phyloP scores from a whole-genome alignment of 2,888 invertebrate genomes.

The Limnephilus lunatus region DNA sequence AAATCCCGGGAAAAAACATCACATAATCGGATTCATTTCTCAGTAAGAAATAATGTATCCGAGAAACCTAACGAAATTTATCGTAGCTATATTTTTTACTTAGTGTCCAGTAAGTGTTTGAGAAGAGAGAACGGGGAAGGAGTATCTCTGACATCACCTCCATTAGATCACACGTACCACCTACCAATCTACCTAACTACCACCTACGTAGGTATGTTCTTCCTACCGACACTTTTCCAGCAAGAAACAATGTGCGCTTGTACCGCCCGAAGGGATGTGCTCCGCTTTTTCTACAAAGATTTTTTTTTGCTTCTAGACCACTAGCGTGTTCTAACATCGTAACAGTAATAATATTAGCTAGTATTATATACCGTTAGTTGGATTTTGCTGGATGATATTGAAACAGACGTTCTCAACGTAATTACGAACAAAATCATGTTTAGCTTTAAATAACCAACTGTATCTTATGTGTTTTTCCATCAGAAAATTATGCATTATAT shows the following conservation, averaged over 20 bases:
- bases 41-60: conserved; percentile 21
- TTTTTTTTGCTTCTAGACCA: neutral
- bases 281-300: neutral
- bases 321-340: neutral
- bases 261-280: neutral
- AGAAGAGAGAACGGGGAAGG: neutral
- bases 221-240: neutral
- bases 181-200: neutral
- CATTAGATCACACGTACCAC: conserved; percentile 10
- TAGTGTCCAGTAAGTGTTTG: neutral
- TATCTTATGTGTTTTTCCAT: no score
- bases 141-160: conserved; percentile 9
- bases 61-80: conserved; percentile 3
- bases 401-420: neutral
- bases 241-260: conserved; percentile 1
- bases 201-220: neutral
- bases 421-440: neutral
- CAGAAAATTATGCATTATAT: neutral
- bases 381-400: neutral
- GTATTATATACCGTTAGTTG: neutral
- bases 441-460: neutral
- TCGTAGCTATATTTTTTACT: conserved; percentile 26
- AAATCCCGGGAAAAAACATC: neutral
- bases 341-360: neutral
- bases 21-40: conserved; percentile 11